These are phyloP conservation scores for Polypedilum vanderplanki DNA, from an alignment of 1,140 invertebrate genomes.

Conservation along the genomic window DNA sequence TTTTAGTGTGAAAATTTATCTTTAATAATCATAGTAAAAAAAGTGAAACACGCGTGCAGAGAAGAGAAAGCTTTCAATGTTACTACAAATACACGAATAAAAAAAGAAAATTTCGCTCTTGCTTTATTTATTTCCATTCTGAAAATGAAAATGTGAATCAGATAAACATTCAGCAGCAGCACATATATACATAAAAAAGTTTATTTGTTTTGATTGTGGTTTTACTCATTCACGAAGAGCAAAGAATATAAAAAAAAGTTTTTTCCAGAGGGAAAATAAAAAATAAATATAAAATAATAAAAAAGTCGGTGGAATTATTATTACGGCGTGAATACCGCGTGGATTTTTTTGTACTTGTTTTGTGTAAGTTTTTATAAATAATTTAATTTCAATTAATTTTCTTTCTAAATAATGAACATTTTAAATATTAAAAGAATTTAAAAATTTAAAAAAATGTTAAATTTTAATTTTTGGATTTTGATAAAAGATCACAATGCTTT, in stretches of 20 bases:
- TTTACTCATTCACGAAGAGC: slow-evolving; percentile 10
- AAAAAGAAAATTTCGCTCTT: neutral
- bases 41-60: neutral
- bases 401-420: too few relatives aligned
- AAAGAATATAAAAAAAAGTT: slow-evolving; percentile 20
- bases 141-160: slow-evolving; percentile 28
- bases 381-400: neutral
- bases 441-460: neutral
- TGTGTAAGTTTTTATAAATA: too few relatives aligned
- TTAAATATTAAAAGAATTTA: neutral
- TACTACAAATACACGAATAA: neutral
- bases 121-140: neutral
- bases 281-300: neutral
- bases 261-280: slow-evolving; percentile 29
- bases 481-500: neutral
- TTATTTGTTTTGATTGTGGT: slow-evolving; percentile 29
- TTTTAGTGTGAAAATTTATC: neutral
- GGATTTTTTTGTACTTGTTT: too few relatives aligned
- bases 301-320: neutral
- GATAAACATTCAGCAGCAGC: slow-evolving; percentile 17
- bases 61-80: neutral
- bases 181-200: neutral
- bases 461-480: neutral
- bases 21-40: neutral
- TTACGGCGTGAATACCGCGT: neutral